A percentile compares a stretch with the other conserved stretches of the same genome.
These are phyloP conservation scores for Anseranas semipalmata DNA, from an alignment of 2,113 vertebrate species.

Conservation along the genomic window DNA sequence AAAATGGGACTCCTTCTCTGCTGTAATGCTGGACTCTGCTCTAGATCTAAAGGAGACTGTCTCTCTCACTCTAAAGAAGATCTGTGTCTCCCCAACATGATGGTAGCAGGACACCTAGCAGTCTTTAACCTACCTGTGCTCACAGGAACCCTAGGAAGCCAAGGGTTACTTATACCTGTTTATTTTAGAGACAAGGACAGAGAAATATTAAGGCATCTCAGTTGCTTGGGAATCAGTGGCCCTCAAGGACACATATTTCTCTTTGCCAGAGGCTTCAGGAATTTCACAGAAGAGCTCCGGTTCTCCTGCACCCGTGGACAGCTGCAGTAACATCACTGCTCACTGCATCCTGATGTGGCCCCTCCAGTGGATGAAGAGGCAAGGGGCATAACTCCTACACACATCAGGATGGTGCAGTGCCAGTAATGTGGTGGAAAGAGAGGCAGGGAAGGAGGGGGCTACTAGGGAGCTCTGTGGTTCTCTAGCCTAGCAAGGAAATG, in stretches of 20 bases:
- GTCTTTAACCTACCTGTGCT: not conserved
- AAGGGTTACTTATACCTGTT: not conserved
- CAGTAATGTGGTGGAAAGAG: not conserved
- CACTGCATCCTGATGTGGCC: not conserved
- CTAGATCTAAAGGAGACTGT: not conserved
- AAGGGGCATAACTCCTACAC: not conserved
- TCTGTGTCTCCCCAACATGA: too few species aligned
- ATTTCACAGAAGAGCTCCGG: not conserved
- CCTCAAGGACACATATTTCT: not conserved
- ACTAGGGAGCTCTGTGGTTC: not conserved
- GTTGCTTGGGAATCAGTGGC: not conserved
- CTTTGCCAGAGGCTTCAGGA: not conserved
- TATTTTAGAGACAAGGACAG: not conserved
- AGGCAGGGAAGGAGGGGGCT: not conserved
- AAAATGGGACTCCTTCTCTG: not conserved
- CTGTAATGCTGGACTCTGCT: not conserved
- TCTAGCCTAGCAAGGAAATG: not conserved
- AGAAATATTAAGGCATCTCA: not conserved
- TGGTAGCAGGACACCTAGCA: not conserved
- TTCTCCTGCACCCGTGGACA: not conserved
- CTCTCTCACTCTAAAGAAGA: not conserved
- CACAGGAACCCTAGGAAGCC: not conserved
- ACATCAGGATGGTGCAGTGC: fast-evolving
- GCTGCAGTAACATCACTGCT: not conserved
- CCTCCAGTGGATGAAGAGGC: not conserved